Percentiles rank a stretch among this genome's conserved stretches.
phyloP scores from a whole-genome alignment of 1,140 invertebrate genomes.

The Drosophila gunungcola region DNA sequence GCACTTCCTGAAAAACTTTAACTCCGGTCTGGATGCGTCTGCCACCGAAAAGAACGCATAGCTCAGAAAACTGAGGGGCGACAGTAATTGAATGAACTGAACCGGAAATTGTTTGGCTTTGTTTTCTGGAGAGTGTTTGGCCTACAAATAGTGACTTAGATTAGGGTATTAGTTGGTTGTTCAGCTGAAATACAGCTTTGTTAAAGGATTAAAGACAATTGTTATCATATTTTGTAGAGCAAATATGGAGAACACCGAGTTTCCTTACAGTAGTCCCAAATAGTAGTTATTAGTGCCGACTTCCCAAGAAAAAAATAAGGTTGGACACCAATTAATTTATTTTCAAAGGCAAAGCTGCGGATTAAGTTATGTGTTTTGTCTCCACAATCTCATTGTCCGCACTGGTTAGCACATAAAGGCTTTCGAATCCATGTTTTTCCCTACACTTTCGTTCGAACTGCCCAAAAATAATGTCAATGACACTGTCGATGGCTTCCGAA shows the following conservation, averaged over 20 bases:
- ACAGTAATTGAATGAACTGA: not conserved
- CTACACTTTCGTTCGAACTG: not conserved
- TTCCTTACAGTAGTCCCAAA: too few relatives aligned
- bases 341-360: not conserved
- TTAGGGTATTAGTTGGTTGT: slow-evolving; percentile 7
- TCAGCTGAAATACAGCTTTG: not conserved
- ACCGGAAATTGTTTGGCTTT: not conserved
- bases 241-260: too few relatives aligned
- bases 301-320: not conserved
- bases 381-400: not conserved
- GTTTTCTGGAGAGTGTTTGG: not conserved
- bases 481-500: not conserved
- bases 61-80: not conserved
- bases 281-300: not conserved
- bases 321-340: not conserved
- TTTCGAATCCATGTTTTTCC: not conserved
- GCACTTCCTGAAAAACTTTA: slow-evolving; percentile 46
- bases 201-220: not conserved
- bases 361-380: not conserved
- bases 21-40: slow-evolving; percentile 32
- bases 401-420: not conserved
- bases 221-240: too few relatives aligned
- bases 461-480: not conserved
- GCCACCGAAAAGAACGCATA: slow-evolving; percentile 38
- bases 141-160: not conserved